A percentile compares a stretch with the other conserved stretches of the same genome.
phyloP scores from a whole-genome alignment of 2,113 vertebrate species.

The Nanger granti region DNA sequence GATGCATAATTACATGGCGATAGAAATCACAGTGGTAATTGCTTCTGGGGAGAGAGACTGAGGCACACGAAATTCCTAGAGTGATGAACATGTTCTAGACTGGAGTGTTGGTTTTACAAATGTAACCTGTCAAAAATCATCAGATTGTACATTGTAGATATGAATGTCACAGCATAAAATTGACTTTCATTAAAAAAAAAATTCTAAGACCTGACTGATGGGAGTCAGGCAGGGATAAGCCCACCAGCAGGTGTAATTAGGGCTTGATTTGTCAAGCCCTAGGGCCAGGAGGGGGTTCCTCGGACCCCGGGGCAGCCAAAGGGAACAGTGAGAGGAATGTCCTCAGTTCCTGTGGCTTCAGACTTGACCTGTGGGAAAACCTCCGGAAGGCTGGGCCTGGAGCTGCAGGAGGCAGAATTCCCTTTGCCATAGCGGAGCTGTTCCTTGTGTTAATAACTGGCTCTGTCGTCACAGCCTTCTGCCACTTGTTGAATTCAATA shows the following conservation, averaged over 20 bases:
- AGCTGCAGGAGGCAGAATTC: not conserved
- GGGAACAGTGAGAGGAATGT: not conserved
- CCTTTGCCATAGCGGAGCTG: not conserved
- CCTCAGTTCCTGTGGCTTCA: rapidly evolving
- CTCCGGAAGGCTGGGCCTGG: not conserved
- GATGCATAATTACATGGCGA: not conserved
- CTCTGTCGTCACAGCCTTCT: not conserved
- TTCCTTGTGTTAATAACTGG: not conserved
- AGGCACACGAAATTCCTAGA: not conserved
- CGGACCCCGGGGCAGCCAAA: not conserved
- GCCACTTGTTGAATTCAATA: not conserved
- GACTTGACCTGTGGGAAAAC: not conserved
- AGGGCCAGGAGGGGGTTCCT: not conserved
- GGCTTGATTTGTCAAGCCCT: not conserved
- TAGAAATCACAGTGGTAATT: not conserved
- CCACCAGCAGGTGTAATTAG: not conserved
- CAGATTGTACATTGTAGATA: not conserved
- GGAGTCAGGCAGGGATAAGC: not conserved
- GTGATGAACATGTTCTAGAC: not conserved
- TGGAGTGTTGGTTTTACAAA: not conserved
- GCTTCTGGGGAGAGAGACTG: not conserved
- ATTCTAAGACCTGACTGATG: not conserved
- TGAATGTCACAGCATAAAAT: not conserved
- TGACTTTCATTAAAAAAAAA: not conserved
- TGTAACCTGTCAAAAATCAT: not conserved